phyloP scores from a whole-genome alignment of 2,888 invertebrate genomes.

The Helicoverpa assulta region DNA sequence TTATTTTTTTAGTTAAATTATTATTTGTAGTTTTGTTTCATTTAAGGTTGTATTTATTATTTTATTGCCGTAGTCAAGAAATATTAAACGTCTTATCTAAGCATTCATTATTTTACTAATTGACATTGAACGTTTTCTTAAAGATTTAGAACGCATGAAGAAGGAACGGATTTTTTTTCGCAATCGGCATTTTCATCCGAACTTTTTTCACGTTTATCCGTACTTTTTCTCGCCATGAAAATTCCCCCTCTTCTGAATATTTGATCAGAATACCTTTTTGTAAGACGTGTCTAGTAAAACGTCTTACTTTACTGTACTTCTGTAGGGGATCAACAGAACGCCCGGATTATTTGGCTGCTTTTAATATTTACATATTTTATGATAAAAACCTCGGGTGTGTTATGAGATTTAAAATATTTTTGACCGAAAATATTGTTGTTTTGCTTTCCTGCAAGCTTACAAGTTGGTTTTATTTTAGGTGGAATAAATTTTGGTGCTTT shows the following conservation, averaged over 20 bases:
- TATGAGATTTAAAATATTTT: slow-evolving; percentile 61
- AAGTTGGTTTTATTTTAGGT: neutral
- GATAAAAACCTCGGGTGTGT: slow-evolving; percentile 62
- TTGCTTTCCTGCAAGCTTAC: slow-evolving; percentile 15
- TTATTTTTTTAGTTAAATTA: neutral
- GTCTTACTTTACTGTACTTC: slow-evolving; percentile 64
- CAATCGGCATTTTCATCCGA: slow-evolving; percentile 60
- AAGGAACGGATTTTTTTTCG: slow-evolving; percentile 37
- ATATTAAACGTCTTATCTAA: too few species aligned
- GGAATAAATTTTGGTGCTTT: neutral
- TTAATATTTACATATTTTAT: slow-evolving; percentile 75
- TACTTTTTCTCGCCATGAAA: slow-evolving; percentile 54
- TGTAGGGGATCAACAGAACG: slow-evolving; percentile 55
- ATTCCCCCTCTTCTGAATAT: slow-evolving; percentile 70
- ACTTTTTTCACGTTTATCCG: slow-evolving; percentile 30
- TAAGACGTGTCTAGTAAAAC: slow-evolving; percentile 63
- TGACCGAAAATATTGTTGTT: slow-evolving; percentile 28
- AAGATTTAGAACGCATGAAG: slow-evolving; percentile 35
- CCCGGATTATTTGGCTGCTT: slow-evolving; percentile 70
- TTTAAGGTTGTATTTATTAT: too few species aligned
- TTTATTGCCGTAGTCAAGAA: too few species aligned
- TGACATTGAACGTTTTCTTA: slow-evolving; percentile 1
- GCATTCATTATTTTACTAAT: too few species aligned
- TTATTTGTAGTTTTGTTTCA: too few species aligned
- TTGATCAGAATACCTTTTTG: slow-evolving; percentile 72